Conservation (phyloP, 2,113 vertebrate genomes). For the Orycteropus afer region DNA sequence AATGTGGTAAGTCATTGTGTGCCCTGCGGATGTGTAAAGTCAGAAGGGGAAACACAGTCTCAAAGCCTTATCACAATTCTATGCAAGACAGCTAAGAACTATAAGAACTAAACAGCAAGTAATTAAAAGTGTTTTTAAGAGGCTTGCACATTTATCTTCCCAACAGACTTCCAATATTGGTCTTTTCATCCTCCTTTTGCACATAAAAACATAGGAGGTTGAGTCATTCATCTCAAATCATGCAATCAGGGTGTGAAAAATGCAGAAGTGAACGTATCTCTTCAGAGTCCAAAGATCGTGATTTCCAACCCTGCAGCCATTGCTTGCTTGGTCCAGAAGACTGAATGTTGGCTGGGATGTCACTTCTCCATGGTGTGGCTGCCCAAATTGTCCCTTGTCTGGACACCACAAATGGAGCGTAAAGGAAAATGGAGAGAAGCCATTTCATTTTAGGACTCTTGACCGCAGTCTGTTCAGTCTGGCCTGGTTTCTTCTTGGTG, state of each 20-base stretch:
- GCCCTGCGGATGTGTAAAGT: neutral
- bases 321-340: neutral
- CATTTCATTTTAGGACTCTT: conserved; percentile 45
- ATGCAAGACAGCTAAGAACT: neutral
- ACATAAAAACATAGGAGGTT: neutral
- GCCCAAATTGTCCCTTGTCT: neutral
- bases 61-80: neutral
- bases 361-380: neutral
- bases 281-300: neutral
- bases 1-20: neutral
- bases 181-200: neutral
- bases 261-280: neutral
- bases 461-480: conserved; percentile 43
- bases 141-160: neutral
- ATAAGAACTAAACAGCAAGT: neutral
- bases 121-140: neutral
- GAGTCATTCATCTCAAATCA: neutral
- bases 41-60: neutral
- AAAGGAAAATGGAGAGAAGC: conserved; percentile 33
- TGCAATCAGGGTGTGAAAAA: neutral
- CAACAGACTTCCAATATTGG: no score
- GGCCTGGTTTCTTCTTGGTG: conserved; percentile 22
- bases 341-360: neutral
- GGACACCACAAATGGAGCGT: conserved; percentile 30
- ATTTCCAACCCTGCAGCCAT: neutral